A percentile compares a stretch with the other conserved stretches of the same genome.
phyloP scores from a whole-genome alignment of 2,797 vertebrate genomes.

The Scolopax rusticola region DNA sequence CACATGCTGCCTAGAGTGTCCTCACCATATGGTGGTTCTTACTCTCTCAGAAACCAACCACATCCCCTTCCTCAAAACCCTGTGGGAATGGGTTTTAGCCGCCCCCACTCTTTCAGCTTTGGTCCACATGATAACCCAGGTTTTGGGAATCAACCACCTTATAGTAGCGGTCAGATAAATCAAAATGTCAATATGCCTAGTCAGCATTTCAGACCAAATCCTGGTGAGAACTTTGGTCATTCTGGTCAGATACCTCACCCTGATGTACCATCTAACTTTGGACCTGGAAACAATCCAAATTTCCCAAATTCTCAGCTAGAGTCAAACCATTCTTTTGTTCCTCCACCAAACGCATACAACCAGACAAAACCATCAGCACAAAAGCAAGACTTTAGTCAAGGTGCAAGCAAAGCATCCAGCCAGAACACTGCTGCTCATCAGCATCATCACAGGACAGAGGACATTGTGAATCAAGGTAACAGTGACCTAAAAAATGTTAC shows the following conservation, averaged over 20 bases:
- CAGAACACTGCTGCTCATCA: constrained; percentile 75
- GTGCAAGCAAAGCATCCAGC: constrained; percentile 67
- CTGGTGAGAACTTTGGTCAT: constrained; percentile 80
- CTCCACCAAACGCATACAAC: constrained; percentile 72
- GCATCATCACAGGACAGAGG: constrained; percentile 77
- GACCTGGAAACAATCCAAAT: constrained; percentile 74
- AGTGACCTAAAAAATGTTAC: constrained; percentile 73
- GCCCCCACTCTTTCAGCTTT: constrained; percentile 80
- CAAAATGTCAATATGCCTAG: constrained; percentile 76
- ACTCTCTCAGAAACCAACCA: constrained; percentile 81
- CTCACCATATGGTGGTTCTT: constrained; percentile 78
- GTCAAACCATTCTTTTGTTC: constrained; percentile 78
- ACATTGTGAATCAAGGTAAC: constrained; percentile 65
- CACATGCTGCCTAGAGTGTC: constrained; percentile 81
- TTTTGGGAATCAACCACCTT: constrained; percentile 79
- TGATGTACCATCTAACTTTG: constrained; percentile 76
- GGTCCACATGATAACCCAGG: constrained; percentile 78
- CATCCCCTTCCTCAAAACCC: constrained; percentile 83
- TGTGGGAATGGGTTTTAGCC: constrained; percentile 79
- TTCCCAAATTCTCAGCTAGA: constrained; percentile 77
- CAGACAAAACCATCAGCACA: constrained; percentile 74
- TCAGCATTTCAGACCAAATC: constrained; percentile 82
- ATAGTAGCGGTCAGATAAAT: constrained; percentile 67
- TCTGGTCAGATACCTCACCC: constrained; percentile 77
- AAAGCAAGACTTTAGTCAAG: constrained; percentile 80